A percentile compares a stretch with the other conserved stretches of the same genome.
phyloP scores from a whole-genome alignment of 2,797 vertebrate genomes.

The Manis javanica region DNA sequence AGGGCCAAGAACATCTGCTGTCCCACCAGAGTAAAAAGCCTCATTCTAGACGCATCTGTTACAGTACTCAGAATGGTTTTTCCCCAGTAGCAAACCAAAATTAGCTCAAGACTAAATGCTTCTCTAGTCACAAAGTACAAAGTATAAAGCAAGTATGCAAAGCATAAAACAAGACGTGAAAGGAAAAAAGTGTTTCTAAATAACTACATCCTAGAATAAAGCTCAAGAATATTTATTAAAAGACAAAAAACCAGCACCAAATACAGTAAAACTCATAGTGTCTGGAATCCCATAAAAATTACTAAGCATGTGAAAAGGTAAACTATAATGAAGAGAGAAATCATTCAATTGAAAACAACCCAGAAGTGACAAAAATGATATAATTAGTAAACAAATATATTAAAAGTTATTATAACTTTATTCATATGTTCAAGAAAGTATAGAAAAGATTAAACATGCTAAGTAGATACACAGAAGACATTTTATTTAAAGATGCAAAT shows the following conservation, averaged over 20 bases:
- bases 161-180: not conserved
- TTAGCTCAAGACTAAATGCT: conserved; percentile 55
- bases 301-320: conserved; percentile 13
- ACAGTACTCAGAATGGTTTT: not conserved
- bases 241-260: conserved; percentile 14
- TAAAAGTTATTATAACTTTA: not conserved
- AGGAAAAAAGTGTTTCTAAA: not conserved
- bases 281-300: conserved; percentile 38
- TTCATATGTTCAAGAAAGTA: not conserved
- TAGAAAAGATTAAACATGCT: not conserved
- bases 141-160: conserved; percentile 15
- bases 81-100: conserved; percentile 28
- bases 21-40: not conserved
- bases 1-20: not conserved
- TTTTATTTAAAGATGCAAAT: not conserved
- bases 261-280: conserved; percentile 36
- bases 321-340: conserved; percentile 7
- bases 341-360: not conserved
- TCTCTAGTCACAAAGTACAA: conserved; percentile 35
- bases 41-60: conserved; percentile 9
- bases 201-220: conserved; percentile 48
- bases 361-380: conserved; percentile 32
- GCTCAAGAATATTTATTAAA: conserved; percentile 34
- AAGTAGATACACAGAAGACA: not conserved
- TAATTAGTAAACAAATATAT: not conserved